Conservation (phyloP, 2,888 invertebrate species). For the Maniola hyperantus region DNA sequence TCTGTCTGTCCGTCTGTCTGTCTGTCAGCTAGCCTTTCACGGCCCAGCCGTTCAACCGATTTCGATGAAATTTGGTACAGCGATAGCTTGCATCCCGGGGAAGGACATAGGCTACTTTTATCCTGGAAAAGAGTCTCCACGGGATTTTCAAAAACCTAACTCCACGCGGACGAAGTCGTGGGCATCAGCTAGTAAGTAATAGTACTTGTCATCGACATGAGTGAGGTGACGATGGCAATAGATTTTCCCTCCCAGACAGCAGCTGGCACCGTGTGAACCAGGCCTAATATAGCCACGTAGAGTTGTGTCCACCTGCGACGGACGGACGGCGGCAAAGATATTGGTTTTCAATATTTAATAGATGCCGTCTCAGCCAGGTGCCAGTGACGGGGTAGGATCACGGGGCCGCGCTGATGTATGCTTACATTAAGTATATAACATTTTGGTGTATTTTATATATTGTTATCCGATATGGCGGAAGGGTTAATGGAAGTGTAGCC, state of each 20-base stretch:
- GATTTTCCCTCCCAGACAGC: not conserved
- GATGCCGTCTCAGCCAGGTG: conserved; percentile 18
- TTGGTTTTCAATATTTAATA: conserved; percentile 53
- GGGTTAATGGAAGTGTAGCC: no score
- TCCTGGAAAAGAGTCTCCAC: no score
- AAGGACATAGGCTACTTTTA: no score
- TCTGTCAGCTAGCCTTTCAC: no score
- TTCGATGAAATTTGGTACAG: no score
- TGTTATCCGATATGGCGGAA: no score
- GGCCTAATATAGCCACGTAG: not conserved
- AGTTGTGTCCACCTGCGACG: conserved; percentile 39
- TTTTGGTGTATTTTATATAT: conserved; percentile 27
- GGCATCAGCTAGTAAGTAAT: no score
- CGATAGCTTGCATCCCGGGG: no score
- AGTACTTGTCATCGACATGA: not conserved
- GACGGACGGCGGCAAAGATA: conserved; percentile 38
- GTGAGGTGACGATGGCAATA: not conserved
- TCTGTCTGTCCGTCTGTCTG: no score
- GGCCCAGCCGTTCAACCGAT: no score
- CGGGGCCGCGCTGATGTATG: conserved; percentile 6
- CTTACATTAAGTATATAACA: conserved; percentile 39
- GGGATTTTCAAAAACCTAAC: no score
- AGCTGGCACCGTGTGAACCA: not conserved
- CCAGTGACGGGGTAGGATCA: conserved; percentile 30
- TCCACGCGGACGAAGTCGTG: no score